These are phyloP conservation scores for Rosalia funebris DNA, from an alignment of 2,888 invertebrate genomes.

Conservation along the genomic window DNA sequence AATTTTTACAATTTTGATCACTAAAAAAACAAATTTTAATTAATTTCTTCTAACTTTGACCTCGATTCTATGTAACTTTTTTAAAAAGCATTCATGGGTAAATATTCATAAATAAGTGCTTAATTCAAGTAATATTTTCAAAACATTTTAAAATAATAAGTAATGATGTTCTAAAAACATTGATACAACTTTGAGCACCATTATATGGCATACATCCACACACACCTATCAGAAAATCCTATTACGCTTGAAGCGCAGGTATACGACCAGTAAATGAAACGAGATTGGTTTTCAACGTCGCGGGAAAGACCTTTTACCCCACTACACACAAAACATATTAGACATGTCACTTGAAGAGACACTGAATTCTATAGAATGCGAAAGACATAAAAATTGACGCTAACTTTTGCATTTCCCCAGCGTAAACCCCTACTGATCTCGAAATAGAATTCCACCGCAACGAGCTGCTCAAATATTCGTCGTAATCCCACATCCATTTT, in stretches of 20 bases:
- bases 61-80: too few species aligned
- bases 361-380: constrained; percentile 2
- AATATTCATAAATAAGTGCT: too few species aligned
- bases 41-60: too few species aligned
- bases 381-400: constrained; percentile 9
- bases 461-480: constrained; percentile 9
- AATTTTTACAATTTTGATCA: too few species aligned
- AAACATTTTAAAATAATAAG: too few species aligned
- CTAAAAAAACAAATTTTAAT: too few species aligned
- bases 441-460: constrained; percentile 7
- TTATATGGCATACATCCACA: too few species aligned
- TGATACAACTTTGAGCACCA: too few species aligned
- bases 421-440: constrained; percentile 2
- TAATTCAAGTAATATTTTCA: too few species aligned
- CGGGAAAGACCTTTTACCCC: neutral
- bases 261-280: neutral
- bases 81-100: too few species aligned
- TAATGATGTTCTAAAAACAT: too few species aligned
- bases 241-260: neutral
- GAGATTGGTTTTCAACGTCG: neutral
- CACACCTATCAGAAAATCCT: too few species aligned
- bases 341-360: constrained; percentile 7
- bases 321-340: constrained; percentile 10
- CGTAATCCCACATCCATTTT: constrained; percentile 10
- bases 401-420: constrained; percentile 18